phyloP scores from a whole-genome alignment of 2,888 invertebrate genomes.

The Hedychridium roseum region DNA sequence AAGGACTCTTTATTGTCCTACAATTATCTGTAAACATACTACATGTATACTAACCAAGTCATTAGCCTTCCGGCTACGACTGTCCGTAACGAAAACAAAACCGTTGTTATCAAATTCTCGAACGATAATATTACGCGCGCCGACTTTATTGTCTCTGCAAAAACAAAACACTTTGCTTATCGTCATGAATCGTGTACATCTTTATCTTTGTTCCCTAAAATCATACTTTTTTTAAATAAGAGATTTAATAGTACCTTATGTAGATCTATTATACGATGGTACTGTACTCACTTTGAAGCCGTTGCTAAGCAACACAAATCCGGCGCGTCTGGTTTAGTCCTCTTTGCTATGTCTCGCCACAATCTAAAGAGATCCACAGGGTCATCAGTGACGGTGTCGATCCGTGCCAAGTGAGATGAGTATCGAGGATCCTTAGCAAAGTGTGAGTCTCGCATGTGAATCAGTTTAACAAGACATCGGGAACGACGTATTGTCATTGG shows the following conservation, averaged over 20 bases:
- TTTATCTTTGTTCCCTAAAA: too few species aligned
- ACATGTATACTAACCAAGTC: conserved; percentile 60
- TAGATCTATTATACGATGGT: background rate
- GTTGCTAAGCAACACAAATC: conserved; percentile 62
- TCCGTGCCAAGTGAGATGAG: conserved; percentile 56
- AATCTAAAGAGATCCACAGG: conserved; percentile 64
- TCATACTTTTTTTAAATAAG: too few species aligned
- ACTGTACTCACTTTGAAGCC: conserved; percentile 56
- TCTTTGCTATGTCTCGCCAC: conserved; percentile 61
- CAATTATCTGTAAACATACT: background rate
- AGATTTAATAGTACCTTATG: conserved; percentile 4
- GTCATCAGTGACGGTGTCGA: conserved; percentile 55
- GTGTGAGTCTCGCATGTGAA: background rate
- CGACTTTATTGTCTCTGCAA: conserved; percentile 60
- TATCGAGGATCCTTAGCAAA: conserved; percentile 17
- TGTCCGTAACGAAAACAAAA: conserved; percentile 65
- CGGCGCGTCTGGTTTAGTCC: conserved; percentile 36
- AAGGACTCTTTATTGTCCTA: too few species aligned
- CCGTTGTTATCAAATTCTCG: conserved; percentile 63
- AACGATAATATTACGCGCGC: conserved; percentile 59
- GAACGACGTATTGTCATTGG: conserved; percentile 1
- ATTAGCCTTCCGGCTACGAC: conserved; percentile 61
- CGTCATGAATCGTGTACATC: too few species aligned
- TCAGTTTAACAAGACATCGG: conserved; percentile 4
- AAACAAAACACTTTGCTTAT: conserved; percentile 8